A percentile compares a stretch with the other conserved stretches of the same genome.
Evolutionary conservation across 2,797 vertebrate genomes (phyloP).

Genomic region (Leptatherina wallacei): DNA sequence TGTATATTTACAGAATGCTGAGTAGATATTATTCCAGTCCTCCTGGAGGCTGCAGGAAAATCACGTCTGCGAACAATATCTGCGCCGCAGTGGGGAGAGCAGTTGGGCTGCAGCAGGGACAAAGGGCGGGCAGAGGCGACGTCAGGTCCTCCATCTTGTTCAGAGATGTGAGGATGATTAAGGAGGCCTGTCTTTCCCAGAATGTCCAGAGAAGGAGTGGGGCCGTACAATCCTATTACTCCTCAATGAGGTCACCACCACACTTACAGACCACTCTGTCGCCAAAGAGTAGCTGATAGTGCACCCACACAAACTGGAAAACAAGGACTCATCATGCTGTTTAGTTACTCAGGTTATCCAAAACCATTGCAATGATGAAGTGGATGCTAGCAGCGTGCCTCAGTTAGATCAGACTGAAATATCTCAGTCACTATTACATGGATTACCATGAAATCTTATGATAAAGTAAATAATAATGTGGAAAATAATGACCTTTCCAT

Average conservation of each 20-base stretch:
- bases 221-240: slow-evolving; percentile 77
- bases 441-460: background rate
- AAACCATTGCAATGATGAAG: background rate
- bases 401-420: too few species aligned
- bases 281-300: slow-evolving; percentile 18
- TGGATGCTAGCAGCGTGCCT: background rate
- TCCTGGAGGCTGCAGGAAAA: slow-evolving; percentile 57
- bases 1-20: slow-evolving; percentile 74
- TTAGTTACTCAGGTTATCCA: background rate
- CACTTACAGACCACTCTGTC: slow-evolving; percentile 49
- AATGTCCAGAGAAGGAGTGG: slow-evolving; percentile 65
- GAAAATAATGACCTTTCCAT: background rate
- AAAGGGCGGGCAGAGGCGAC: slow-evolving; percentile 41
- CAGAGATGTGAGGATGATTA: slow-evolving; percentile 77
- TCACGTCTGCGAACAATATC: slow-evolving; percentile 45
- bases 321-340: background rate
- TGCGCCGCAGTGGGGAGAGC: slow-evolving; percentile 30
- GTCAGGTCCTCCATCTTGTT: slow-evolving; percentile 74
- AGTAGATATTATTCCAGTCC: slow-evolving; percentile 66
- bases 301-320: background rate
- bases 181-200: slow-evolving; percentile 68
- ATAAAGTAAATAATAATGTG: background rate
- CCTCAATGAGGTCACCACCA: slow-evolving; percentile 53
- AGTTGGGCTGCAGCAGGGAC: slow-evolving; percentile 38
- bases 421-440: background rate